phyloP scores from a whole-genome alignment of 1,140 invertebrate species.

The Eriocheir sinensis region DNA sequence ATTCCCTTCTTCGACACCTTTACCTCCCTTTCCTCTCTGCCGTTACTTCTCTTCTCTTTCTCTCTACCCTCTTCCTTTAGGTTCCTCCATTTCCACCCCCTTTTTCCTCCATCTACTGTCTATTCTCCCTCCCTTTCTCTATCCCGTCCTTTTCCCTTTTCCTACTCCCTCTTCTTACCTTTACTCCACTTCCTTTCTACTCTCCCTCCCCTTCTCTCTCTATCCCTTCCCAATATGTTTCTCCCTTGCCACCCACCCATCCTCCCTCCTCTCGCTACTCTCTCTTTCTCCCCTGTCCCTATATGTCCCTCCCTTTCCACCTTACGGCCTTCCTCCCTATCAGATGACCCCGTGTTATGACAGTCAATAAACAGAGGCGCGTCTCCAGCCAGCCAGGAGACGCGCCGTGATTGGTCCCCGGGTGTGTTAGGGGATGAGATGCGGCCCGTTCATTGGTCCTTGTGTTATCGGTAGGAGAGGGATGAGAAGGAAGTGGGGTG shows the following conservation, averaged over 20 bases:
- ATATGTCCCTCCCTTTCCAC: no score
- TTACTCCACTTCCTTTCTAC: no score
- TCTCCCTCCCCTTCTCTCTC: background rate
- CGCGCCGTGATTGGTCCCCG: background rate
- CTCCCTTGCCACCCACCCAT: background rate
- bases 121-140: background rate
- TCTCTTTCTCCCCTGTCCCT: background rate
- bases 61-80: no score
- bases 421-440: background rate
- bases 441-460: background rate
- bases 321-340: no score
- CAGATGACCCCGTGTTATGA: background rate
- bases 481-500: background rate
- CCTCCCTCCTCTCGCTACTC: background rate
- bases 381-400: background rate
- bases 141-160: background rate
- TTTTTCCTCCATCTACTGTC: background rate
- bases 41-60: no score
- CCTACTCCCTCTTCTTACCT: background rate
- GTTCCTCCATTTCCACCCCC: no score
- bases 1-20: no score
- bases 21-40: no score
- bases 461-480: background rate
- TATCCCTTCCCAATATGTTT: background rate
- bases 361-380: conserved; percentile 5